Conservation (phyloP, 2,113 vertebrate species). For the Pseudonaja textilis region DNA sequence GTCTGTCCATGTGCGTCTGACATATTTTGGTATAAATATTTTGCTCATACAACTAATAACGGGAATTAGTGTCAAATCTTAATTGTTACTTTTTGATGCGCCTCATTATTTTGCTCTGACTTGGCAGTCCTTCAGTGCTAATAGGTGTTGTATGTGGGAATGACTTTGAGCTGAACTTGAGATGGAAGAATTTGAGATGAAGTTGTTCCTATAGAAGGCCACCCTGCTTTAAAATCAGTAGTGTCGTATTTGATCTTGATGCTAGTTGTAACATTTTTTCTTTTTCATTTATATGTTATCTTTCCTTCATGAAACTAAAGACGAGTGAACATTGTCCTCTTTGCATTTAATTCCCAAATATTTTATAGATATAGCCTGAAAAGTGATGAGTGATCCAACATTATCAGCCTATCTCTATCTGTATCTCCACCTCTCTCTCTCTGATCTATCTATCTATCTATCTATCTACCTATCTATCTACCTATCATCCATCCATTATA, state of each 20-base stretch:
- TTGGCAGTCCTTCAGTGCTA: conserved; percentile 23
- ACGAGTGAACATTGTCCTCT: not conserved
- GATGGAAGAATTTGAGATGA: conserved; percentile 8
- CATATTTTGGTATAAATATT: conserved; percentile 32
- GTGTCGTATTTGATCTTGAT: not conserved
- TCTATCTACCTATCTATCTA: no score
- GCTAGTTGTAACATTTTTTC: not conserved
- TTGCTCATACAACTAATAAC: conserved; percentile 29
- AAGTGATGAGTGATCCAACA: not conserved
- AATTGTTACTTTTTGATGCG: conserved; percentile 29
- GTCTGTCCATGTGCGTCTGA: accelerated
- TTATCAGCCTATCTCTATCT: not conserved
- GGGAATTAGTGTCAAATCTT: conserved; percentile 41
- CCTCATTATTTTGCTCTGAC: conserved; percentile 17
- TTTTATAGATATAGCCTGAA: not conserved
- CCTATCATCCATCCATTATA: no score
- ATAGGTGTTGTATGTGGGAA: conserved; percentile 19
- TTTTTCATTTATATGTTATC: not conserved
- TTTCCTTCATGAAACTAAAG: not conserved
- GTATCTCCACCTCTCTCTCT: no score
- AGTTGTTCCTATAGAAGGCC: not conserved
- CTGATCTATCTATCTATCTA: no score
- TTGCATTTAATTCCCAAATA: not conserved
- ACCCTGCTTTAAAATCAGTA: not conserved
- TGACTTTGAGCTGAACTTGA: not conserved